Base-by-base conservation (phyloP, 1,140 invertebrate species). In the Eriocheir sinensis region DNA sequence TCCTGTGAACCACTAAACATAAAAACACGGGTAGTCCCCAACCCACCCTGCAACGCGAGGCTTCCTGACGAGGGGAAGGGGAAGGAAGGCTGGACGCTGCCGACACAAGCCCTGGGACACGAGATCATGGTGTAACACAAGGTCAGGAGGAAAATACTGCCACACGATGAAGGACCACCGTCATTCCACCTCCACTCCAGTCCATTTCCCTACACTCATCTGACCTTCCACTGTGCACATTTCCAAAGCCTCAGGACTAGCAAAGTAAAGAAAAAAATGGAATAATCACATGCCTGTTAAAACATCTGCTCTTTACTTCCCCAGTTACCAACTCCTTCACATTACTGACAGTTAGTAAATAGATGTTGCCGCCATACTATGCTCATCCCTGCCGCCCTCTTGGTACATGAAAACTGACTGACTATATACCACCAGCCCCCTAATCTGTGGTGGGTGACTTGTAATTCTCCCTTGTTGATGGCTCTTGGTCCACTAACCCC, bases 111-210 rank as follows among this genome's bases (percentile, higher is more conserved):
- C 92, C 83, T 72, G 92, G 53, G 92, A 85, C 83, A 89, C 92
- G 92, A 93, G 92, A 93, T 93, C 92, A 60, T 92, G 80, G 41
- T 92, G 91, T 93, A 93, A 86, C 92, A 93, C 83, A 93, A 88
- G 53, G 83, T 79, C 72, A 72, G 38, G 91, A 92, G 79, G 91
- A 92, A 90, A 41, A 60, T 92, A 32, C 72, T 72, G 53, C 81
- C 53, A 79, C 48, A 89, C 53, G n/a, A 30, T 89, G 92, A 93
- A 93, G 88, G 92, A 93, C 81, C 72, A 91, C 34, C 38, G 53
- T 88, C 92, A 89, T 85, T 93, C 92, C 92, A 93, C 44, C 27
- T 60, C 72, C 38, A 32, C 34, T 48, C 88, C 3, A 9, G 8
- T 89, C 8, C 34, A 41, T 89, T 89, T n/a, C 44, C 21, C 86